These are phyloP conservation scores for Momotus momota DNA, from an alignment of 2,797 vertebrate genomes.

Conservation along the genomic window DNA sequence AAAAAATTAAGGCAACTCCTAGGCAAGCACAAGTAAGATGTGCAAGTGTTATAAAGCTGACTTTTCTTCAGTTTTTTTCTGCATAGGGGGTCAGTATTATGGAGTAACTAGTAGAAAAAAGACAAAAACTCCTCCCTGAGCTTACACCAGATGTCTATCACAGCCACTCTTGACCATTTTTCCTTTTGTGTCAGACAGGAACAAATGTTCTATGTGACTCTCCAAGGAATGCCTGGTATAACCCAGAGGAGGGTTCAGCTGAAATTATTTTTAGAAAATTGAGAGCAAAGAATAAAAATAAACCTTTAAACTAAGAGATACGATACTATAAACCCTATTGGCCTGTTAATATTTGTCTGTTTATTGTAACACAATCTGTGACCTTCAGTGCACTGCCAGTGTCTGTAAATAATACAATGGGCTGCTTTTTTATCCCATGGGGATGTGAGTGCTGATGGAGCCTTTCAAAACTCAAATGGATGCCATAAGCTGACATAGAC, in stretches of 20 bases:
- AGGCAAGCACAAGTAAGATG: background rate
- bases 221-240: background rate
- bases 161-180: background rate
- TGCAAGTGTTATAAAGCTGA: background rate
- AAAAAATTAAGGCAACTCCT: background rate
- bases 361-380: conserved; percentile 60
- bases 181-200: background rate
- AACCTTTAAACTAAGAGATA: conserved; percentile 36
- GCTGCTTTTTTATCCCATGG: conserved; percentile 34
- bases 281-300: conserved; percentile 35
- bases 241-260: conserved; percentile 2
- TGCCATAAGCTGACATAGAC: conserved; percentile 24
- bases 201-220: background rate
- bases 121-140: background rate
- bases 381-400: conserved; percentile 62
- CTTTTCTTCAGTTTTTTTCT: background rate
- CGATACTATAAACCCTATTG: conserved; percentile 29
- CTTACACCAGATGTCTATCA: background rate
- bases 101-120: background rate
- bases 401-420: conserved; percentile 64
- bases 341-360: conserved; percentile 44
- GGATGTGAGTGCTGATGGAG: conserved; percentile 50
- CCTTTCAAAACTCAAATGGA: conserved; percentile 32
- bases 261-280: conserved; percentile 49
- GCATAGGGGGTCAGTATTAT: background rate